A percentile compares a stretch with the other conserved stretches of the same genome.
These are phyloP conservation scores for Hippocampus kuda DNA, from an alignment of 2,797 vertebrate species.

Conservation along the genomic window DNA sequence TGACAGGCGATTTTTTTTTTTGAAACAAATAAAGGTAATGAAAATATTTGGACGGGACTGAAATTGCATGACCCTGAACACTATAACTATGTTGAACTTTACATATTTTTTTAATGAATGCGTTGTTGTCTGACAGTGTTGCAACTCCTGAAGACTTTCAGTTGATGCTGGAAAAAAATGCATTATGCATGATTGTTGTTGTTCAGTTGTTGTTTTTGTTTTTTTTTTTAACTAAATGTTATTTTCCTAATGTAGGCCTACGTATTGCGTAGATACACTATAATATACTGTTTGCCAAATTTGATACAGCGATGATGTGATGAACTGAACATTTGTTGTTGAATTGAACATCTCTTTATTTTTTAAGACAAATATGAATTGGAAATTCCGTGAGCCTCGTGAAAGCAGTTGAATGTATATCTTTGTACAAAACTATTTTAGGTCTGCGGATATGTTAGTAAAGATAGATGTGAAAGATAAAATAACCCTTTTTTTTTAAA, in stretches of 20 bases:
- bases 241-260: slow-evolving; percentile 32
- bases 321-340: slow-evolving; percentile 52
- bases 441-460: slow-evolving; percentile 89
- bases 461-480: slow-evolving; percentile 78
- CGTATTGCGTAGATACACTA: slow-evolving; percentile 61
- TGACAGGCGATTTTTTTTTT: background rate
- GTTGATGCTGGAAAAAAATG: slow-evolving; percentile 59
- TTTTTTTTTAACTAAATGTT: slow-evolving; percentile 55
- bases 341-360: slow-evolving; percentile 63
- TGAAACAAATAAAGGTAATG: slow-evolving; percentile 25
- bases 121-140: slow-evolving; percentile 58
- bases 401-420: slow-evolving; percentile 84
- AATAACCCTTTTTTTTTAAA: slow-evolving; percentile 75
- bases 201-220: slow-evolving; percentile 22
- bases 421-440: slow-evolving; percentile 83
- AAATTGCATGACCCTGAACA: slow-evolving; percentile 56
- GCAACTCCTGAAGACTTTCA: slow-evolving; percentile 48
- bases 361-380: slow-evolving; percentile 47
- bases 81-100: slow-evolving; percentile 49
- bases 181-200: slow-evolving; percentile 62
- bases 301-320: slow-evolving; percentile 55
- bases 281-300: slow-evolving; percentile 69
- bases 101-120: slow-evolving; percentile 47
- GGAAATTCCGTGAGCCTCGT: slow-evolving; percentile 64
- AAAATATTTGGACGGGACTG: slow-evolving; percentile 36